phyloP scores from a whole-genome alignment of 2,113 vertebrate genomes.

The Tetraodon nigroviridis region DNA sequence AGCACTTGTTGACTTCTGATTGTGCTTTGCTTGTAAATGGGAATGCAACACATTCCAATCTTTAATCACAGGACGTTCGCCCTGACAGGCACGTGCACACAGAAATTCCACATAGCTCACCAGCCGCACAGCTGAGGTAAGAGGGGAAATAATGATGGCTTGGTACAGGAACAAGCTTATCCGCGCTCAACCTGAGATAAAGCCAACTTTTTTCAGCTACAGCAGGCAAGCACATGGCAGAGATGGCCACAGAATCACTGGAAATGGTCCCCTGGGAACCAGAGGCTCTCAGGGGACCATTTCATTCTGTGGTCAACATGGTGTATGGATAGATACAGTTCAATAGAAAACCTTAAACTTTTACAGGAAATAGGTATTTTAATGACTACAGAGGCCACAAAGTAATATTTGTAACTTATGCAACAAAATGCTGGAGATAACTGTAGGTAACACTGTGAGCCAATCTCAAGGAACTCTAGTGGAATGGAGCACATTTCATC shows the following conservation, averaged over 20 bases:
- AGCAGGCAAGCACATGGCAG: constrained; percentile 39
- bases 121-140: constrained; percentile 9
- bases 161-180: constrained; percentile 11
- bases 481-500: background rate
- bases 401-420: too few relatives aligned
- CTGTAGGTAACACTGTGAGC: background rate
- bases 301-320: constrained; percentile 5
- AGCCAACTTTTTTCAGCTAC: constrained; percentile 42
- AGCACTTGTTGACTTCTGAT: constrained; percentile 41
- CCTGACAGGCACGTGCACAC: constrained; percentile 15
- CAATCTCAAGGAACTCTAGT: background rate
- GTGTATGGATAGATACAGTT: background rate
- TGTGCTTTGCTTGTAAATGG: constrained; percentile 30
- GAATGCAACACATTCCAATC: constrained; percentile 44
- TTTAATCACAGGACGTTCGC: constrained; percentile 42
- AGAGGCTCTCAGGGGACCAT: constrained; percentile 11
- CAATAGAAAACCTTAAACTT: background rate
- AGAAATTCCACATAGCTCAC: background rate
- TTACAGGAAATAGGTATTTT: too few relatives aligned
- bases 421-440: background rate
- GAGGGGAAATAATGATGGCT: background rate
- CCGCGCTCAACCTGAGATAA: constrained; percentile 31
- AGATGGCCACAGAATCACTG: constrained; percentile 20
- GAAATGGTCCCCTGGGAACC: constrained; percentile 39
- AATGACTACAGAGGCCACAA: too few relatives aligned